Conservation (phyloP, 2,797 vertebrate species). For the Sparus aurata region DNA sequence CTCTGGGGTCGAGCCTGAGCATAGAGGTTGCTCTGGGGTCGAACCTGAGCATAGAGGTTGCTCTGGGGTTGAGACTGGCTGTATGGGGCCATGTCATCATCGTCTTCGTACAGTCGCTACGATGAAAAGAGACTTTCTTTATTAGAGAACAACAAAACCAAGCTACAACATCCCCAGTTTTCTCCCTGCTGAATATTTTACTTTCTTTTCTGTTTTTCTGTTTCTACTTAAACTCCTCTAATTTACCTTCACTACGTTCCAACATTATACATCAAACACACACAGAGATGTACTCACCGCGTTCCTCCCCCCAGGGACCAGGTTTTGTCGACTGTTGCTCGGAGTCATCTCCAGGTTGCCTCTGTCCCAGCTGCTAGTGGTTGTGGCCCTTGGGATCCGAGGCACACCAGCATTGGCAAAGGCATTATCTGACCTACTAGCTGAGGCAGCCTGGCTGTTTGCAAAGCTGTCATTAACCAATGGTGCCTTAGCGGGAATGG, state of each 20-base stretch:
- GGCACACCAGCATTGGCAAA: constrained; percentile 33
- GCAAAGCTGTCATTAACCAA: background rate
- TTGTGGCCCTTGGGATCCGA: constrained; percentile 70
- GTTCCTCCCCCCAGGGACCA: constrained; percentile 20
- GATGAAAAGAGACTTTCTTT: constrained; percentile 21
- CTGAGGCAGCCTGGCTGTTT: background rate
- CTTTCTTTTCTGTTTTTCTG: background rate
- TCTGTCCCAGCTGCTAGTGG: constrained; percentile 39
- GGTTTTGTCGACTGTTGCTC: constrained; percentile 58
- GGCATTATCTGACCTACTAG: background rate
- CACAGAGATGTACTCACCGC: constrained; percentile 41
- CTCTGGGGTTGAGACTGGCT: constrained; percentile 3
- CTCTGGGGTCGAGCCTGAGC: constrained; percentile 13
- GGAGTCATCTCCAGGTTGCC: constrained; percentile 71
- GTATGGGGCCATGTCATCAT: constrained; percentile 13
- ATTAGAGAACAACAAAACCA: background rate
- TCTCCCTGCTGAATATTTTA: background rate
- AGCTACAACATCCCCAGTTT: background rate
- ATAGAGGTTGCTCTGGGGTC: constrained; percentile 33
- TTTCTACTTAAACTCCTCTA: background rate
- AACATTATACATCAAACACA: background rate
- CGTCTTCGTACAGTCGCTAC: constrained; percentile 38
- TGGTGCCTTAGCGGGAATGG: constrained; percentile 25
- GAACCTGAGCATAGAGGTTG: background rate
- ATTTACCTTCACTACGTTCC: too few relatives aligned